Conservation (phyloP, 2,888 invertebrate genomes). For the Ashinkailepas kermadecensis region DNA sequence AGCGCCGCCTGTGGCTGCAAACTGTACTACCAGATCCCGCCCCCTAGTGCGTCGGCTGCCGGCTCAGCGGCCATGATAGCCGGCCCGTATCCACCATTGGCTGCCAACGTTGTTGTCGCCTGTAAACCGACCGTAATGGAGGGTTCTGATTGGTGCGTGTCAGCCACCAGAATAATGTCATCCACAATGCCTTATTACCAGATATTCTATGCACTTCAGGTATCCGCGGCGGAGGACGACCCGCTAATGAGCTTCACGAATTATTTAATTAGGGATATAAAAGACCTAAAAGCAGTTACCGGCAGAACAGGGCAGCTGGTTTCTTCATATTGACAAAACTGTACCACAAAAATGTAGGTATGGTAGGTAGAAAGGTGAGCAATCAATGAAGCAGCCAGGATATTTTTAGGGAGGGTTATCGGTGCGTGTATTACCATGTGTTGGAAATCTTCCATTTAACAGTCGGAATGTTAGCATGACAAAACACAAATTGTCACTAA, state of each 20-base stretch:
- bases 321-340: background rate
- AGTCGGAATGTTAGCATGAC: no score
- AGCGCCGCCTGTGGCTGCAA: background rate
- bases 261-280: conserved; percentile 12
- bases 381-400: no score
- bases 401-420: no score
- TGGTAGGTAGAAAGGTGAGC: background rate
- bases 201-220: conserved; percentile 21
- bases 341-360: background rate
- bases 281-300: background rate
- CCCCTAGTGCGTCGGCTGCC: background rate
- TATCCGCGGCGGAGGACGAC: background rate
- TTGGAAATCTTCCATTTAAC: no score
- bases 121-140: background rate
- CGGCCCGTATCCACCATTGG: background rate
- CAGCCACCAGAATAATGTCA: conserved; percentile 9
- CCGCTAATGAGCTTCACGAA: conserved; percentile 15
- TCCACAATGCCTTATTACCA: conserved; percentile 21
- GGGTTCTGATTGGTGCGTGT: conserved; percentile 8
- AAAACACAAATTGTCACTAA: no score
- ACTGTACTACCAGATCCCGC: background rate
- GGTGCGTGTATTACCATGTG: no score
- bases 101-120: background rate
- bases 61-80: conserved; percentile 11
- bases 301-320: background rate